Percentiles rank a stretch among this genome's conserved stretches.
Evolutionary conservation across 2,113 vertebrate genomes (phyloP).

Genomic region (Meriones unguiculatus): DNA sequence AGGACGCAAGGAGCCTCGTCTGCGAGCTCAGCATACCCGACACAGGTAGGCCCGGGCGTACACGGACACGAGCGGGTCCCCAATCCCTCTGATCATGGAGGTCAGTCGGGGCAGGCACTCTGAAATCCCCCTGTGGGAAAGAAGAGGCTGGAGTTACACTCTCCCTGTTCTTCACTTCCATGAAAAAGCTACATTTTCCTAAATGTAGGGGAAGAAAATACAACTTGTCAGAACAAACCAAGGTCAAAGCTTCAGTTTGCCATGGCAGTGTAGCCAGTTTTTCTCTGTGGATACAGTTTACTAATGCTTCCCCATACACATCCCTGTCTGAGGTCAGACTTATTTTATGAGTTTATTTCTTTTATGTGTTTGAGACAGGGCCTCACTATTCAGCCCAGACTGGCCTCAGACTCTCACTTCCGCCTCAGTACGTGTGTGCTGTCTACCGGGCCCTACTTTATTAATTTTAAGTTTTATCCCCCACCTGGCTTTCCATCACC

Average conservation of each 20-base stretch:
- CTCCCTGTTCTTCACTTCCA: not conserved
- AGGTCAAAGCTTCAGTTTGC: not conserved
- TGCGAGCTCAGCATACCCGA: constrained; percentile 88
- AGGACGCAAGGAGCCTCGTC: not conserved
- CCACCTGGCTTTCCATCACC: not conserved
- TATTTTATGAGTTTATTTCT: not conserved
- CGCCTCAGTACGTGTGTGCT: not conserved
- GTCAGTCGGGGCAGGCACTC: constrained; percentile 96
- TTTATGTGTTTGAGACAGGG: not conserved
- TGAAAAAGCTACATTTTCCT: not conserved
- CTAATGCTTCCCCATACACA: not conserved
- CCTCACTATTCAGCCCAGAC: not conserved
- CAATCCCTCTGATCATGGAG: constrained; percentile 96
- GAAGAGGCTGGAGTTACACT: constrained; percentile 18
- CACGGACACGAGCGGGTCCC: constrained; percentile 97
- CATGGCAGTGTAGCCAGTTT: not conserved
- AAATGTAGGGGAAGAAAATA: not conserved
- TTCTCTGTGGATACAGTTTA: not conserved
- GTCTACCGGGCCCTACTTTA: not conserved
- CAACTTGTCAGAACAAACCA: not conserved
- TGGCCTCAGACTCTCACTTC: not conserved
- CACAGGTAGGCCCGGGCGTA: constrained; percentile 98
- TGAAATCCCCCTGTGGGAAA: constrained; percentile 91
- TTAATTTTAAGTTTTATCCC: not conserved
- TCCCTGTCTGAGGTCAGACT: not conserved